Conservation (phyloP, 2,888 invertebrate genomes). For the Sinotaia quadrata region DNA sequence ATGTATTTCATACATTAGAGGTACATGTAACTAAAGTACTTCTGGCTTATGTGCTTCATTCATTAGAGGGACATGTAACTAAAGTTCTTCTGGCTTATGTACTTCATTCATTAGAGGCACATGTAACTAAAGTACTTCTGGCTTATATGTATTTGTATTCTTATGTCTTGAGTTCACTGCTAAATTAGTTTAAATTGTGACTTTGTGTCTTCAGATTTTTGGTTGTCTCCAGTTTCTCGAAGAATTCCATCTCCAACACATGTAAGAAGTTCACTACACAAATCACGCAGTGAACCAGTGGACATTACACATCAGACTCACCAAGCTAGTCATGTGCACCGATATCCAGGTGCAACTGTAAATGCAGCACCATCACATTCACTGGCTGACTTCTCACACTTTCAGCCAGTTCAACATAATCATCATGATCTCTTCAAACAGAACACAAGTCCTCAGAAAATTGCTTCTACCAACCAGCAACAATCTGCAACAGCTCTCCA, state of each 20-base stretch:
- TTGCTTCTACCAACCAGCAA: background rate
- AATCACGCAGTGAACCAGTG: conserved; percentile 63
- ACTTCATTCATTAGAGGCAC: too few species aligned
- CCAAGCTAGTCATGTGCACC: background rate
- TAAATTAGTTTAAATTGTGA: too few species aligned
- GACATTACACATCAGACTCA: conserved; percentile 46
- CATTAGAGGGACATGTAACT: too few species aligned
- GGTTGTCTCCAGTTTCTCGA: conserved; percentile 61
- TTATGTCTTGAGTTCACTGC: too few species aligned
- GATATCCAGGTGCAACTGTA: conserved; percentile 37
- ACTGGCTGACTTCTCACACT: conserved; percentile 47
- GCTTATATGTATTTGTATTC: too few species aligned
- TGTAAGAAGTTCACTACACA: conserved; percentile 46
- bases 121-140: too few species aligned
- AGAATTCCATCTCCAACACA: conserved; percentile 29
- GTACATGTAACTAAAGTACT: too few species aligned
- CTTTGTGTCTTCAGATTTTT: conserved; percentile 71
- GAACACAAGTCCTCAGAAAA: conserved; percentile 21
- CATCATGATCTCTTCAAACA: conserved; percentile 27
- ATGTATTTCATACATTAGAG: too few species aligned
- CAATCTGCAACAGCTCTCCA: too few species aligned
- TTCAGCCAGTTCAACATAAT: conserved; percentile 31
- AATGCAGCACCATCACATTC: conserved; percentile 48
- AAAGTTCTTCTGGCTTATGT: too few species aligned
- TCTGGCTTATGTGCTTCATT: too few species aligned